These are phyloP conservation scores for Macrosteles quadrilineatus DNA, from an alignment of 1,140 invertebrate species.

Conservation along the genomic window DNA sequence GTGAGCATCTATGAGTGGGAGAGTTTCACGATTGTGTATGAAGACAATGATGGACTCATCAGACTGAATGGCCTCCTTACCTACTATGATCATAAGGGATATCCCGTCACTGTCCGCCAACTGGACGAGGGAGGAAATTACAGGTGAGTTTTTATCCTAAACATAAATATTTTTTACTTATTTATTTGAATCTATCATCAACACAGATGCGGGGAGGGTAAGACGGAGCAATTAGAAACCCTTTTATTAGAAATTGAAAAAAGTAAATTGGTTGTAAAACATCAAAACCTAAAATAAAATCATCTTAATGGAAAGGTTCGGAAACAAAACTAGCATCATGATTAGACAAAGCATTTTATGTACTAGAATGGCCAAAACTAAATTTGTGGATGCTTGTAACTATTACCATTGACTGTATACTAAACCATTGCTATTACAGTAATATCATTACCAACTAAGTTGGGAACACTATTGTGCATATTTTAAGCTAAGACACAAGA, in stretches of 20 bases:
- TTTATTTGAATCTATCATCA: not conserved
- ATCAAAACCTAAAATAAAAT: not conserved
- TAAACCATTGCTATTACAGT: too few relatives aligned
- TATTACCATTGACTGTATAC: too few relatives aligned
- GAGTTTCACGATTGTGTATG: slow-evolving; percentile 85
- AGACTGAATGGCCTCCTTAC: slow-evolving; percentile 74
- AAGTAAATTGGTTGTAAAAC: not conserved
- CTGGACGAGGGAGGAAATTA: slow-evolving; percentile 58
- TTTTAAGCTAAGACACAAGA: too few relatives aligned
- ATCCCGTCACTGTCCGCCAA: slow-evolving; percentile 60
- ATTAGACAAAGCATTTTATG: too few relatives aligned
- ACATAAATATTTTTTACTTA: too few relatives aligned
- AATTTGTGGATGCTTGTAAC: too few relatives aligned
- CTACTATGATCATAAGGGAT: slow-evolving; percentile 60
- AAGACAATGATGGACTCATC: slow-evolving; percentile 75
- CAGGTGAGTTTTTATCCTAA: slow-evolving; percentile 49
- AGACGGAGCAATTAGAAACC: not conserved
- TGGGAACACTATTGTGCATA: too few relatives aligned
- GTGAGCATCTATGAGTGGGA: slow-evolving; percentile 79
- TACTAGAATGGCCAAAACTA: too few relatives aligned
- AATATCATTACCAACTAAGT: too few relatives aligned
- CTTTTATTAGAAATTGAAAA: not conserved
- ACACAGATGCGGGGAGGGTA: not conserved
- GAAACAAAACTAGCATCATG: too few relatives aligned
- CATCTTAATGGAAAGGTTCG: too few relatives aligned